Evolutionary conservation across 1,140 invertebrate species (phyloP).

Genomic region (Magallana angulata): DNA sequence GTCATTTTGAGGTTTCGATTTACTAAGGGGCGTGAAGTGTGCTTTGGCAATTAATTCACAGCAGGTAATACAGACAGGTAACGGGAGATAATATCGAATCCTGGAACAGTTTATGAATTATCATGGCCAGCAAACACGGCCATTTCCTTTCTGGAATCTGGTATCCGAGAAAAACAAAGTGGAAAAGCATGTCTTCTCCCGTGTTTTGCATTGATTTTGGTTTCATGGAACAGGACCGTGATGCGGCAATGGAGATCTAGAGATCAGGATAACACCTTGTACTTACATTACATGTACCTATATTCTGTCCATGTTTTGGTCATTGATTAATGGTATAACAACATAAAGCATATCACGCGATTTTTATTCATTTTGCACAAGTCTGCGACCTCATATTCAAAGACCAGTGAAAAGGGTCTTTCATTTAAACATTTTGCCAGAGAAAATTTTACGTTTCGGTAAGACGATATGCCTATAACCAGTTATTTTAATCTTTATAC

Average conservation of each 20-base stretch:
- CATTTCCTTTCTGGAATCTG: neutral
- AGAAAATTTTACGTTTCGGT: no score
- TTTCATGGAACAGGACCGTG: neutral
- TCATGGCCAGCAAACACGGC: conserved; percentile 16
- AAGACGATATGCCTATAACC: no score
- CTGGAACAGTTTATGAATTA: conserved; percentile 19
- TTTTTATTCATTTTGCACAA: no score
- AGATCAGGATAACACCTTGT: neutral
- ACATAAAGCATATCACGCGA: no score
- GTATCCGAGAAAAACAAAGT: neutral
- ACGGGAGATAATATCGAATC: neutral
- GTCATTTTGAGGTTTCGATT: conserved; percentile 10
- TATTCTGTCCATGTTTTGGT: no score
- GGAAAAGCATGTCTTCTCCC: neutral
- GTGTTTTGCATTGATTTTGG: conserved; percentile 28
- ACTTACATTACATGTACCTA: no score
- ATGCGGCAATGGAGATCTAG: neutral
- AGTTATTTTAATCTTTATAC: no score
- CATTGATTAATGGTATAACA: no score
- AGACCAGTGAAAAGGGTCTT: no score
- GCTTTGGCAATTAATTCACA: conserved; percentile 26
- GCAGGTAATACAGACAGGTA: conserved; percentile 16
- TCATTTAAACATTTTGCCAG: no score
- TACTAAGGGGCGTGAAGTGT: conserved; percentile 16
- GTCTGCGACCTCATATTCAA: no score